These are phyloP conservation scores for Idaea aversata DNA, from an alignment of 2,888 invertebrate species.

Conservation along the genomic window DNA sequence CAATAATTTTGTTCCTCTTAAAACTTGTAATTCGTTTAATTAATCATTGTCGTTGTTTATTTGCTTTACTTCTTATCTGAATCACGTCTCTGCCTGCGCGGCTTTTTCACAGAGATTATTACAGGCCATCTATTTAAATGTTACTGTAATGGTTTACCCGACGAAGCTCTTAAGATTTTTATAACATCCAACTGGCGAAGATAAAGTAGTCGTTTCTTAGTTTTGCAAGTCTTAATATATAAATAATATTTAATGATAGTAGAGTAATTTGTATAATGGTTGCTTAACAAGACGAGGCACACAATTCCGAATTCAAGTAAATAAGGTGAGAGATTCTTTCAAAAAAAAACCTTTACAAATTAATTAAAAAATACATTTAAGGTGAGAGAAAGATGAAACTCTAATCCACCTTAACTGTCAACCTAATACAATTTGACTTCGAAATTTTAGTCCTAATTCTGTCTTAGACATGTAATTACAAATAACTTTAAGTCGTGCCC, in stretches of 20 bases:
- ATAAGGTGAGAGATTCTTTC: too few species aligned
- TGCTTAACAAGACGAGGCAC: too few species aligned
- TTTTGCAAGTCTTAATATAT: not conserved
- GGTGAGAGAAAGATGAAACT: not conserved
- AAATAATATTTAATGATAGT: too few species aligned
- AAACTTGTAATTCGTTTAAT: not conserved
- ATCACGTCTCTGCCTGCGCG: not conserved
- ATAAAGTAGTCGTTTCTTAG: not conserved
- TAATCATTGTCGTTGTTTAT: conserved; percentile 1
- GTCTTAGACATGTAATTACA: not conserved
- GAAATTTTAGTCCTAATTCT: not conserved
- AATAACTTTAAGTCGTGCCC: conserved; percentile 2
- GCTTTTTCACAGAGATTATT: not conserved
- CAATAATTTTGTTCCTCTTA: not conserved
- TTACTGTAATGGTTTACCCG: not conserved
- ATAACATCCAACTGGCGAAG: not conserved
- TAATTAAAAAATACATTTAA: not conserved
- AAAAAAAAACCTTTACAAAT: not conserved
- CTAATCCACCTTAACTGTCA: not conserved
- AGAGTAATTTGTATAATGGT: too few species aligned
- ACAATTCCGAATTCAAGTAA: too few species aligned
- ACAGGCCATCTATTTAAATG: not conserved
- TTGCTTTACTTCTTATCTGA: not conserved
- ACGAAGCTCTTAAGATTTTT: not conserved
- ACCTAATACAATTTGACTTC: not conserved